A percentile compares a stretch with the other conserved stretches of the same genome.
These are phyloP conservation scores for Gastracanthus pulcherrimus DNA, from an alignment of 2,888 invertebrate species.

Conservation along the genomic window DNA sequence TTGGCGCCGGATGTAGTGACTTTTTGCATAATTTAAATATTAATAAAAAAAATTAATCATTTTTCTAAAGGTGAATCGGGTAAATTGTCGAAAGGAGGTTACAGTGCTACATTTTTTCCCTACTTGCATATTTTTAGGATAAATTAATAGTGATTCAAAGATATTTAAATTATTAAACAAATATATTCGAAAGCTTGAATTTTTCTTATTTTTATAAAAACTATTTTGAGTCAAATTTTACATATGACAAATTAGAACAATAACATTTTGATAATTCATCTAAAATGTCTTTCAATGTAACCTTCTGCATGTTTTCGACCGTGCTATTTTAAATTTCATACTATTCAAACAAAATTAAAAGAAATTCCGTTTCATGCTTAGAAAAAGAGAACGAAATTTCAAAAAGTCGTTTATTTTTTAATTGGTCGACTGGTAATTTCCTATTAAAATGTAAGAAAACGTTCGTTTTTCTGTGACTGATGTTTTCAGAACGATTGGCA, in stretches of 20 bases:
- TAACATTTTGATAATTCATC: too few species aligned
- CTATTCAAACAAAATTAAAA: not conserved
- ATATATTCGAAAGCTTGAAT: too few species aligned
- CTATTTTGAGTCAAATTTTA: too few species aligned
- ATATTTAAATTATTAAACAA: too few species aligned
- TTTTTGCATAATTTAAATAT: slow-evolving; percentile 1
- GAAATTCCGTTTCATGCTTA: slow-evolving; percentile 10
- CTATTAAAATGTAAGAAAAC: slow-evolving; percentile 42
- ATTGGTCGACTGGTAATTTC: slow-evolving; percentile 37
- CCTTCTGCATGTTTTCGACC: slow-evolving; percentile 15
- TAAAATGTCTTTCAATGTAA: slow-evolving; percentile 4
- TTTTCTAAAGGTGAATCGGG: slow-evolving; percentile 44
- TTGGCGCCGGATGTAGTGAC: not conserved
- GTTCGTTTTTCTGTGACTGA: slow-evolving; percentile 65
- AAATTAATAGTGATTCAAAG: too few species aligned
- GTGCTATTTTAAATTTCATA: not conserved
- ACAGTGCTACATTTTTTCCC: not conserved
- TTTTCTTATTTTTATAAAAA: too few species aligned
- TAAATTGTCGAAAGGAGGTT: slow-evolving; percentile 47
- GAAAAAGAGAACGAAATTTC: not conserved
- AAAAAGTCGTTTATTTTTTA: not conserved
- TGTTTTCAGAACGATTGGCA: slow-evolving; percentile 70
- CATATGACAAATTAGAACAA: too few species aligned
- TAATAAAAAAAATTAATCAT: slow-evolving; percentile 13
- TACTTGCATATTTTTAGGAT: too few species aligned